Conservation (phyloP, 2,113 vertebrate species). For the Onychostoma macrolepis region DNA sequence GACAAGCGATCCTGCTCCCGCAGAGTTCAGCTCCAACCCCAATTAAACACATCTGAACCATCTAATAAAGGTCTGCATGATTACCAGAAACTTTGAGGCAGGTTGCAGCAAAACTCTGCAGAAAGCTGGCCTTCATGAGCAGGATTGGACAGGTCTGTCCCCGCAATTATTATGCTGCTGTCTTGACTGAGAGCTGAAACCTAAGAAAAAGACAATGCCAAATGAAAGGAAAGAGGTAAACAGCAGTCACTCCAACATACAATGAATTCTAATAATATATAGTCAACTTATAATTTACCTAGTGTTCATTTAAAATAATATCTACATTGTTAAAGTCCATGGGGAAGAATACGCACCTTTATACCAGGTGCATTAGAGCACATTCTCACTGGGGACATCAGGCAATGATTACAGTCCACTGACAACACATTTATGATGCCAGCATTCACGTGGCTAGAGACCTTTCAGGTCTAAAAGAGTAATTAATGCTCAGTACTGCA, state of each 20-base stretch:
- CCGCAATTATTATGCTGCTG: neutral
- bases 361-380: neutral
- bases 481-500: constrained; percentile 8
- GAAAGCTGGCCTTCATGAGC: neutral
- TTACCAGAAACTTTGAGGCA: neutral
- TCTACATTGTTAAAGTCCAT: neutral
- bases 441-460: neutral
- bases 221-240: neutral
- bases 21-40: neutral
- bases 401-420: constrained; percentile 8
- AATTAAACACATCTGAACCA: constrained; percentile 19
- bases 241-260: neutral
- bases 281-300: neutral
- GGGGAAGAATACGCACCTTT: neutral
- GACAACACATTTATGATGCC: constrained; percentile 5
- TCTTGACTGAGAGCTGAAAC: neutral
- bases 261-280: neutral
- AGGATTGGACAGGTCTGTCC: constrained; percentile 18
- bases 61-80: constrained; percentile 13
- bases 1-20: neutral
- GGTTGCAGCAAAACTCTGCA: constrained; percentile 14
- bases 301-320: constrained; percentile 7
- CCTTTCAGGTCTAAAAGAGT: neutral
- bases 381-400: neutral
- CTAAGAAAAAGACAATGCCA: neutral